Percentiles rank a stretch among this genome's conserved stretches.
Conservation (phyloP, 2,113 vertebrate species). For the Sclerurus mexicanus region DNA sequence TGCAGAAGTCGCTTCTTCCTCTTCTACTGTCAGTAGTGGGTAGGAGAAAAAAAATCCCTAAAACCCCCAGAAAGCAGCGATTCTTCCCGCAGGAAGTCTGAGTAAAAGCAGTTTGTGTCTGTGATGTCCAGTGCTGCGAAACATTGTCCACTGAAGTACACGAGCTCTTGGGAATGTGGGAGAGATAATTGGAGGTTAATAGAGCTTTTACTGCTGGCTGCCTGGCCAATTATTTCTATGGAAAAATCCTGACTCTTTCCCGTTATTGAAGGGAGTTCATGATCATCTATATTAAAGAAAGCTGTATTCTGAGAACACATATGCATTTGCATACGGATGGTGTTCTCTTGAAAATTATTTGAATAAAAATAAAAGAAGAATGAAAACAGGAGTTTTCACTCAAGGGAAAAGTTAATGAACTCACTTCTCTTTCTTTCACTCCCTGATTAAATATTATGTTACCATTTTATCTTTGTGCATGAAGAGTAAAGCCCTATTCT, state of each 20-base stretch:
- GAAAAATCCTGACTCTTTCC: conserved; percentile 29
- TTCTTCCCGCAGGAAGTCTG: background rate
- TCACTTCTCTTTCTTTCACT: conserved; percentile 65
- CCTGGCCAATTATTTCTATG: conserved; percentile 11
- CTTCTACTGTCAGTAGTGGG: background rate
- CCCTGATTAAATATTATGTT: conserved; percentile 69
- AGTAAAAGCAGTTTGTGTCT: background rate
- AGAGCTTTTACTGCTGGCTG: conserved; percentile 35
- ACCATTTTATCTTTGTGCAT: conserved; percentile 57
- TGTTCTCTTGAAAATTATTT: conserved; percentile 58
- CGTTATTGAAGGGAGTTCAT: conserved; percentile 40
- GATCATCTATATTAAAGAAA: conserved; percentile 51
- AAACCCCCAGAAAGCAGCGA: background rate
- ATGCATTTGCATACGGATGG: conserved; percentile 50
- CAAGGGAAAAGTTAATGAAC: conserved; percentile 68
- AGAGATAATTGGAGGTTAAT: conserved; percentile 35
- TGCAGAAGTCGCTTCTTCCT: background rate
- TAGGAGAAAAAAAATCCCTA: background rate
- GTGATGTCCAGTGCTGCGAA: background rate
- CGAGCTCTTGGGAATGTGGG: background rate
- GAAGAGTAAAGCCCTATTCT: conserved; percentile 56
- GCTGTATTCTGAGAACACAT: conserved; percentile 45
- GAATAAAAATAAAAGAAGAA: conserved; percentile 70
- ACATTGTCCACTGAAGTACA: background rate
- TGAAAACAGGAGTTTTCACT: conserved; percentile 65